phyloP scores from a whole-genome alignment of 2,113 vertebrate species.

The Notothenia rossii region DNA sequence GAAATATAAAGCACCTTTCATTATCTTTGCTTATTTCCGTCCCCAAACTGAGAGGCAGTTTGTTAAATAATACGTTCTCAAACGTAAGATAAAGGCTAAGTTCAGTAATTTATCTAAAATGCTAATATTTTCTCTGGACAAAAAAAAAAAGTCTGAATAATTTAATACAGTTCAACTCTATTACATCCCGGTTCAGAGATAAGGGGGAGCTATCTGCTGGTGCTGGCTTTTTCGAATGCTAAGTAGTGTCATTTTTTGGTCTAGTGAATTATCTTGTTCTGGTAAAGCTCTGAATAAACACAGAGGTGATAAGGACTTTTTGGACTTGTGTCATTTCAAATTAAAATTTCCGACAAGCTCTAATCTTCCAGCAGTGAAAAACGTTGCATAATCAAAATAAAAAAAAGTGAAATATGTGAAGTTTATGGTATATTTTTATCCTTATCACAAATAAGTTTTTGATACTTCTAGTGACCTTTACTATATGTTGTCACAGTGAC shows the following conservation, averaged over 20 bases:
- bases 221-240: slow-evolving; percentile 50
- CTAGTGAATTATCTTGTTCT: slow-evolving; percentile 49
- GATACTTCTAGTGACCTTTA: no score
- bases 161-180: slow-evolving; percentile 59
- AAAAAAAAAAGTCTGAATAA: slow-evolving; percentile 34
- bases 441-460: not conserved
- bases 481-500: no score
- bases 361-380: slow-evolving; percentile 29
- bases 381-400: not conserved
- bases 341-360: slow-evolving; percentile 27
- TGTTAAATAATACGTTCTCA: slow-evolving; percentile 56
- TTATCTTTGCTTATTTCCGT: slow-evolving; percentile 51
- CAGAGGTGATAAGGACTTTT: slow-evolving; percentile 63
- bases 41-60: slow-evolving; percentile 18
- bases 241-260: slow-evolving; percentile 61
- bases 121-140: slow-evolving; percentile 53
- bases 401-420: not conserved
- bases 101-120: slow-evolving; percentile 67
- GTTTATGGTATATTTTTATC: not conserved
- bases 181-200: slow-evolving; percentile 55
- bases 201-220: slow-evolving; percentile 55
- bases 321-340: slow-evolving; percentile 49
- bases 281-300: slow-evolving; percentile 55
- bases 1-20: slow-evolving; percentile 58
- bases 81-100: slow-evolving; percentile 51